phyloP scores from a whole-genome alignment of 2,797 vertebrate species.

The Peromyscus eremicus region DNA sequence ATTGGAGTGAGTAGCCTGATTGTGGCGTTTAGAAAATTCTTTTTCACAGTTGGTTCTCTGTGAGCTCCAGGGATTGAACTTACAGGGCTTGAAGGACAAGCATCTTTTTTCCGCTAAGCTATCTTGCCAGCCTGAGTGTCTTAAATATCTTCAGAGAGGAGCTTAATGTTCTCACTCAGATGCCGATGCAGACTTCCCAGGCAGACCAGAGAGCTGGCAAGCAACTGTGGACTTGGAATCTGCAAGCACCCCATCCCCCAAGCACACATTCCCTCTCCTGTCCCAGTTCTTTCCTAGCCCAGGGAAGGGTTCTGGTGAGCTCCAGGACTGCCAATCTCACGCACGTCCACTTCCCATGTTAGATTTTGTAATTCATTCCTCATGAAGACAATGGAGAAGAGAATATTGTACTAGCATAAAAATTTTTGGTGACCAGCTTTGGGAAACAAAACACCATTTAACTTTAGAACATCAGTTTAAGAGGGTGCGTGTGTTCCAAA shows the following conservation, averaged over 20 bases:
- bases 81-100: neutral
- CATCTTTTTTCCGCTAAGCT: neutral
- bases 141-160: neutral
- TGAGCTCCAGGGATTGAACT: neutral
- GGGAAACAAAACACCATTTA: constrained; percentile 36
- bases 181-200: neutral
- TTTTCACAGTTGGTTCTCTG: neutral
- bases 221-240: neutral
- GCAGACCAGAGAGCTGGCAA: neutral
- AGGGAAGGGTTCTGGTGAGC: neutral
- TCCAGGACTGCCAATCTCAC: too few relatives aligned
- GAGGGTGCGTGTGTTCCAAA: neutral
- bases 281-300: neutral
- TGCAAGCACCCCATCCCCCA: rapidly evolving
- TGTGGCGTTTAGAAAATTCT: neutral
- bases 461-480: constrained; percentile 58
- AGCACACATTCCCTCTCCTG: neutral
- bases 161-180: neutral
- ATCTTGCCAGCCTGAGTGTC: neutral
- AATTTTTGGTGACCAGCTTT: neutral
- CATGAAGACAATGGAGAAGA: constrained; percentile 8
- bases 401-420: constrained; percentile 19
- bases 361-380: neutral
- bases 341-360: neutral
- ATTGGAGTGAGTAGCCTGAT: neutral